These are phyloP conservation scores for Benthosema pterotum DNA, from an alignment of 2,797 vertebrate species.

Conservation along the genomic window DNA sequence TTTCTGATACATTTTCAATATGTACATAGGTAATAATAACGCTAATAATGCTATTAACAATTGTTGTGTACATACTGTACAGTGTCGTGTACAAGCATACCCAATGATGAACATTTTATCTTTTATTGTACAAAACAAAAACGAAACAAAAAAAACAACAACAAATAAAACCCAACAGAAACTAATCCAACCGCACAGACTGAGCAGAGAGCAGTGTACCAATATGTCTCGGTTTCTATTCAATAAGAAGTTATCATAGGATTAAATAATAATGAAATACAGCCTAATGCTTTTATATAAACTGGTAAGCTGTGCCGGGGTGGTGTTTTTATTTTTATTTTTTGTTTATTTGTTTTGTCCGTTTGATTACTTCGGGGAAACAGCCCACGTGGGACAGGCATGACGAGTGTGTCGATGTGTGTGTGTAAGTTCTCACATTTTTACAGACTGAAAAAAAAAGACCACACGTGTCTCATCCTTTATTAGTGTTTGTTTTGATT, in stretches of 20 bases:
- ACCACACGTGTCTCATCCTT: conserved; percentile 42
- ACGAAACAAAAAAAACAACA: background rate
- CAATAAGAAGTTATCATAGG: conserved; percentile 82
- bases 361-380: conserved; percentile 60
- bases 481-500: conserved; percentile 58
- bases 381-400: conserved; percentile 82
- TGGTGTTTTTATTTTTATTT: conserved; percentile 78
- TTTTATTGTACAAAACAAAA: conserved; percentile 97
- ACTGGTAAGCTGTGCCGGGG: conserved; percentile 80
- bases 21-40: conserved; percentile 94
- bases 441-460: no score
- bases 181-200: conserved; percentile 23
- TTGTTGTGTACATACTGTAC: conserved; percentile 98
- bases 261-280: conserved; percentile 79
- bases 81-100: conserved; percentile 99
- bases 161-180: conserved; percentile 19
- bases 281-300: conserved; percentile 96
- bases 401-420: conserved; percentile 72
- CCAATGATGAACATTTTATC: conserved; percentile 99
- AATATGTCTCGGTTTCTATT: conserved; percentile 94
- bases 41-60: conserved; percentile 94
- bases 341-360: conserved; percentile 65
- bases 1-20: conserved; percentile 99
- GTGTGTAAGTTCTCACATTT: conserved; percentile 73
- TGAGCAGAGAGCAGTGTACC: conserved; percentile 91